These are phyloP conservation scores for Hydrotaea diabolus DNA, from an alignment of 2,888 invertebrate species.

Conservation along the genomic window DNA sequence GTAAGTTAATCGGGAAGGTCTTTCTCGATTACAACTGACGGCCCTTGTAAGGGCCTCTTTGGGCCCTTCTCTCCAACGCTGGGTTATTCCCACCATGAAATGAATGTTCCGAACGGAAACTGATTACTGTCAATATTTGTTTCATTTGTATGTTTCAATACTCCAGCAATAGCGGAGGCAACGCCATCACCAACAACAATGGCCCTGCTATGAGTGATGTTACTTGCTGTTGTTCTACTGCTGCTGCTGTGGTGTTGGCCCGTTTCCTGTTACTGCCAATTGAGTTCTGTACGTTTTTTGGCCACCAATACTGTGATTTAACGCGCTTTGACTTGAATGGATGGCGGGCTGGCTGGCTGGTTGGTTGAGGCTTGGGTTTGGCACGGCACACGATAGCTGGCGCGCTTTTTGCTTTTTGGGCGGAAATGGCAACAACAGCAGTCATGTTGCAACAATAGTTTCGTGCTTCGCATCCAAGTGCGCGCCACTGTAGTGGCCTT, in stretches of 20 bases:
- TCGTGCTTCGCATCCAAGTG: constrained; percentile 12
- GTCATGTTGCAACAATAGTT: constrained; percentile 40
- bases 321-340: constrained; percentile 18
- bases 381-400: neutral
- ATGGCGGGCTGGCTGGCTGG: neutral
- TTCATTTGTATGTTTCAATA: constrained; percentile 71
- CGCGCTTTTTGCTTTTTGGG: neutral
- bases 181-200: constrained; percentile 22
- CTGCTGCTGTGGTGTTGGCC: constrained; percentile 29
- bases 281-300: constrained; percentile 5
- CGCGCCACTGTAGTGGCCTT: neutral
- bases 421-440: constrained; percentile 30
- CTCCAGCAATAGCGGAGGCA: constrained; percentile 21
- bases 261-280: constrained; percentile 50
- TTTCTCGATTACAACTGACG: no score
- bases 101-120: constrained; percentile 71
- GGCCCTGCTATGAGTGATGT: neutral
- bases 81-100: constrained; percentile 35
- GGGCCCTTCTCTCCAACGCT: no score
- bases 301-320: constrained; percentile 31
- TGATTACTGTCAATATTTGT: constrained; percentile 77
- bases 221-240: no score
- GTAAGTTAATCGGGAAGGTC: no score
- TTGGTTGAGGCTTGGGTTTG: neutral
- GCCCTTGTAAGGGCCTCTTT: no score